Conservation (phyloP, 2,113 vertebrate species). For the Myrmophylax atrothorax region DNA sequence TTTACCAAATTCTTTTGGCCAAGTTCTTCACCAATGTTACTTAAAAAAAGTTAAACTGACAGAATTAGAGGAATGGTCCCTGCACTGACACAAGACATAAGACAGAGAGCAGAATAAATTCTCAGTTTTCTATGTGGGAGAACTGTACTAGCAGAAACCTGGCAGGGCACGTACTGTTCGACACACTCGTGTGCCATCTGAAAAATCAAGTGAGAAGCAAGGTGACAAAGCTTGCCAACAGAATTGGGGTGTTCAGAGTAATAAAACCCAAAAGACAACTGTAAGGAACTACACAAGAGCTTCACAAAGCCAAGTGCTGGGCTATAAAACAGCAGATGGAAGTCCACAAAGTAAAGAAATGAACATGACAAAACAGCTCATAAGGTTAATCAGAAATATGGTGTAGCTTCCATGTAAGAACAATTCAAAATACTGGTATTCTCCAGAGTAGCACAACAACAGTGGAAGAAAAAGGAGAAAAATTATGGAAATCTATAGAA, state of each 20-base stretch:
- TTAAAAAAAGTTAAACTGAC: background rate
- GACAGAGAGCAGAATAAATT: background rate
- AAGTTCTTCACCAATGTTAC: background rate
- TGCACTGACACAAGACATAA: background rate
- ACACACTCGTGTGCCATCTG: background rate
- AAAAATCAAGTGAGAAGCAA: background rate
- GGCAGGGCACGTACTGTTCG: background rate
- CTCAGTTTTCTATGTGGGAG: background rate
- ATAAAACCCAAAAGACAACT: background rate
- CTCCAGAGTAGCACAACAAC: background rate
- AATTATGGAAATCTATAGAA: background rate
- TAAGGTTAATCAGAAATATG: background rate
- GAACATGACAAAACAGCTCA: background rate
- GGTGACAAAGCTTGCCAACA: background rate
- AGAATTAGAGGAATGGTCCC: background rate
- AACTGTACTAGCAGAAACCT: background rate
- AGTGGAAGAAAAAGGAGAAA: background rate
- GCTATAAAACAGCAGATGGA: background rate
- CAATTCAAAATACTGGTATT: background rate
- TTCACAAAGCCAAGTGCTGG: background rate
- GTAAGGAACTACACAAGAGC: background rate
- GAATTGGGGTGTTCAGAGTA: background rate
- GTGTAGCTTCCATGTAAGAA: background rate
- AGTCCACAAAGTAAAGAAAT: background rate
- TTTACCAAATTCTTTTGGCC: background rate